phyloP scores from a whole-genome alignment of 2,888 invertebrate genomes.

The Acronicta psi region DNA sequence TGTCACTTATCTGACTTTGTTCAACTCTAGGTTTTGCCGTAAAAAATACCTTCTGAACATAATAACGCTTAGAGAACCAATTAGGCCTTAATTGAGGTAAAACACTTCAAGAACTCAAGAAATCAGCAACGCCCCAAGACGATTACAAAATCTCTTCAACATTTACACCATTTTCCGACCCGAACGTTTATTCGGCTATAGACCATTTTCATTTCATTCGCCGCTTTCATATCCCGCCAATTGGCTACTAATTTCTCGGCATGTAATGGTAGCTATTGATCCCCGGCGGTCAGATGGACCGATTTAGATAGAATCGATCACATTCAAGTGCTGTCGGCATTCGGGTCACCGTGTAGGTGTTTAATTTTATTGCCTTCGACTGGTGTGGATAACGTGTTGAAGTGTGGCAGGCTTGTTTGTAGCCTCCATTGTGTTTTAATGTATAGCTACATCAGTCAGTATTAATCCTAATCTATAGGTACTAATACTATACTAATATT shows the following conservation, averaged over 20 bases:
- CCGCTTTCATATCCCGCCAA: constrained; percentile 41
- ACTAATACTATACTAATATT: too few relatives aligned
- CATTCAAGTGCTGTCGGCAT: constrained; percentile 32
- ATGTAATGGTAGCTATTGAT: constrained; percentile 47
- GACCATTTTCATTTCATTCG: constrained; percentile 22
- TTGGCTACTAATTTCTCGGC: constrained; percentile 44
- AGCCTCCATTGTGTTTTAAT: neutral
- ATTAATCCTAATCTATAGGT: too few relatives aligned
- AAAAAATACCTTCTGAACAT: neutral
- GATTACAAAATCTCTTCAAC: constrained; percentile 17
- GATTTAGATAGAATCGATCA: constrained; percentile 49
- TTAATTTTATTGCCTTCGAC: constrained; percentile 21
- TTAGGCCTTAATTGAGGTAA: constrained; percentile 12
- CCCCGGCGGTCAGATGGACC: constrained; percentile 35
- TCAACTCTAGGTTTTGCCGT: neutral
- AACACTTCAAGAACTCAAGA: constrained; percentile 5
- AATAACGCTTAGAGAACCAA: constrained; percentile 13
- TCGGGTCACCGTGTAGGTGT: constrained; percentile 32
- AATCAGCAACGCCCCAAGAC: constrained; percentile 33
- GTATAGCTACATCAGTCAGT: too few relatives aligned
- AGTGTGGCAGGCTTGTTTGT: neutral
- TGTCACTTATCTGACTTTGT: neutral
- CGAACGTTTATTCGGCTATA: constrained; percentile 42
- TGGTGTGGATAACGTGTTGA: constrained; percentile 20
- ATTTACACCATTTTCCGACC: constrained; percentile 38